phyloP scores from a whole-genome alignment of 37 sponge, comb jelly and placozoan species.

The Tethya wilhelma region DNA sequence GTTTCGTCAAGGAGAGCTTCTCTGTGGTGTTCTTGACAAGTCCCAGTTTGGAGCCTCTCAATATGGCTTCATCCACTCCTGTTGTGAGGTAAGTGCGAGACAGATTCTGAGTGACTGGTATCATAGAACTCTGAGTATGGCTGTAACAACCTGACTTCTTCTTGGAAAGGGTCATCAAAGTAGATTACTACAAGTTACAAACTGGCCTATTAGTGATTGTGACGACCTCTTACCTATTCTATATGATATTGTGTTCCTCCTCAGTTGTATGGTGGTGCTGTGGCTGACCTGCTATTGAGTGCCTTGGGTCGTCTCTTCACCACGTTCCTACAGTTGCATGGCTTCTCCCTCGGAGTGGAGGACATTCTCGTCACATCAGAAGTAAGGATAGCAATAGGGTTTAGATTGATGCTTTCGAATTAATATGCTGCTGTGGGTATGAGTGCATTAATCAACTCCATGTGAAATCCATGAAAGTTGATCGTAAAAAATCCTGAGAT shows the following conservation, averaged over 20 bases:
- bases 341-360: constrained; percentile 94
- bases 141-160: background rate
- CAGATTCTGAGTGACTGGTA: background rate
- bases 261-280: constrained; percentile 90
- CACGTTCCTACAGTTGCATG: constrained; percentile 84
- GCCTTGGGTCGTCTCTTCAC: constrained; percentile 94
- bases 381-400: too few relatives aligned
- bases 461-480: background rate
- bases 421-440: too few relatives aligned
- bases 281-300: constrained; percentile 78
- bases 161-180: background rate
- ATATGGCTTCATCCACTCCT: constrained; percentile 91
- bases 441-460: too few relatives aligned
- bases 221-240: background rate
- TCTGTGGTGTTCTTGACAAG: constrained; percentile 97
- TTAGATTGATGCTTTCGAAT: too few relatives aligned
- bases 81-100: constrained; percentile 73
- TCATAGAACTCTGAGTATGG: background rate
- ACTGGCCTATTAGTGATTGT: too few relatives aligned
- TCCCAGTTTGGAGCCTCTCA: constrained; percentile 92
- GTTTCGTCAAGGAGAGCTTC: constrained; percentile 84
- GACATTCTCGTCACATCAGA: constrained; percentile 84
- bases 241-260: background rate
- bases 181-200: background rate
- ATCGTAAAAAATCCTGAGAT: too few relatives aligned